Base-by-base conservation (phyloP, 2,888 invertebrate species). In the Himalopsyche anomala region DNA sequence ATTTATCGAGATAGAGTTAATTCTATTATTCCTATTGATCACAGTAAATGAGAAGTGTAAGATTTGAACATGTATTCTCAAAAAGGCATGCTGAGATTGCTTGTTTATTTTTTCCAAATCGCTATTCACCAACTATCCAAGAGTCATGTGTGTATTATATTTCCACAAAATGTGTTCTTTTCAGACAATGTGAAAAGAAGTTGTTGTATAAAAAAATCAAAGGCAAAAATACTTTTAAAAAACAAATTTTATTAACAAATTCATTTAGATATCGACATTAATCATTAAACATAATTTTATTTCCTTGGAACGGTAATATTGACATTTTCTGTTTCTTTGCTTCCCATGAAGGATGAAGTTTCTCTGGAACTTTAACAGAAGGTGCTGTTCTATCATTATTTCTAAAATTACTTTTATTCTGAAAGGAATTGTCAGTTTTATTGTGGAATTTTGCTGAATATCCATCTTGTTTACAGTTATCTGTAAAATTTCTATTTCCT, bases 341-440 rank as follows among this genome's bases (percentile, higher is more conserved):
- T 90, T 93, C 93, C 94, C 94, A 94, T 36, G 94, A 94, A 4
- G 93, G 94, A 90, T 94, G 94, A 83, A 93, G 89, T 90, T 93
- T 93, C 87, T 93, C 93, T 84, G 90, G 90, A 84, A 89, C 81
- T 82, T 89, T 55, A 12, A 55, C 40, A 17, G 51, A 36, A 51
- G 51, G 36, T n/a, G 19, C 28, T n/a, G 28, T 80, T 81, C 40
- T 51, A 81, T 85, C 51, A 45, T 85, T 62, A 36, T 19, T 74
- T 51, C 15, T 51, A 51, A 51, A 51, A 74, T 74, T 5, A 62
- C 62, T 19, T 38, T 74, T 69, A 36, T 28, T 69, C 28, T 19
- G 69, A 28, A 28, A 74, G 28, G 6, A 38, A 79, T 74, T 42
- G n/a, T 81, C 56, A n/a, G 54, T 42, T 45, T 42, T 83, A 80